Conservation (phyloP, 2,888 invertebrate species). For the Nephrotoma flavescens region DNA sequence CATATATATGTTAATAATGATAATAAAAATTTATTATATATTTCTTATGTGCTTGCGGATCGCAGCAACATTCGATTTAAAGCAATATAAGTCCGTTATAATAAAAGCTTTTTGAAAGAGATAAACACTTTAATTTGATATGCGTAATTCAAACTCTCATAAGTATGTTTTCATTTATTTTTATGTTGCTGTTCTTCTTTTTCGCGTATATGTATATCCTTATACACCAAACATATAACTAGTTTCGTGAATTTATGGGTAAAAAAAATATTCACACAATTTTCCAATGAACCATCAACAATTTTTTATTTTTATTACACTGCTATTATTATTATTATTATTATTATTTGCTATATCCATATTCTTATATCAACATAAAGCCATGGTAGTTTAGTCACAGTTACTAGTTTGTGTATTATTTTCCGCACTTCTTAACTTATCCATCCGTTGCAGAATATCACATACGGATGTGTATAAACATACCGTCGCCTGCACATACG, state of each 20-base stretch:
- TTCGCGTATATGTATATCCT: background rate
- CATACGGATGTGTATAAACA: background rate
- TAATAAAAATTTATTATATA: background rate
- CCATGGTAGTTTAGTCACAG: background rate
- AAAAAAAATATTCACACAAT: background rate
- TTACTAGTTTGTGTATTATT: background rate
- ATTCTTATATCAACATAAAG: background rate
- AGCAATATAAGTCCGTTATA: background rate
- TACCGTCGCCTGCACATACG: background rate
- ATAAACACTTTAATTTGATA: background rate
- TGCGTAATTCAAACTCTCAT: background rate
- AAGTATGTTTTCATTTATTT: background rate
- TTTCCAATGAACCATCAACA: background rate
- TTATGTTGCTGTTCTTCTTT: background rate
- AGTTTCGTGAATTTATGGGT: background rate
- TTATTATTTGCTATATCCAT: background rate
- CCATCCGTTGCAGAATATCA: background rate
- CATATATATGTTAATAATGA: background rate
- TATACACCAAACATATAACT: background rate
- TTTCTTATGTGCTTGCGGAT: background rate
- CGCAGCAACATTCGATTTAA: background rate
- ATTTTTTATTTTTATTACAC: background rate
- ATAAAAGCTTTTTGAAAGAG: background rate
- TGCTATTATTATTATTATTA: background rate
- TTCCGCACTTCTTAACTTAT: background rate